phyloP scores from a whole-genome alignment of 2,888 invertebrate species.

The Standfussiana lucernea region DNA sequence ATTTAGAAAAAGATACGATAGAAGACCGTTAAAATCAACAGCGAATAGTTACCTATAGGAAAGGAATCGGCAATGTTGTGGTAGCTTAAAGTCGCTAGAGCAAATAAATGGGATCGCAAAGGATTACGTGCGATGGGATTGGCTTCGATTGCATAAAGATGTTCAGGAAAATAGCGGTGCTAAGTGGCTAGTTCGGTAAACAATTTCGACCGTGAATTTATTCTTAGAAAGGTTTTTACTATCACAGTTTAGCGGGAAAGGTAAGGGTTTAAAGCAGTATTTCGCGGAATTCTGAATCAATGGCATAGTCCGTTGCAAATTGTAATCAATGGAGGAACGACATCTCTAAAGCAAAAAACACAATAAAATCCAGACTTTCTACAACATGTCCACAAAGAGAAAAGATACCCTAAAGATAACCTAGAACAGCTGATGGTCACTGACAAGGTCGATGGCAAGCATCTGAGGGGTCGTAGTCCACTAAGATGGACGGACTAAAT shows the following conservation, averaged over 20 bases:
- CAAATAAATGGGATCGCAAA: constrained; percentile 54
- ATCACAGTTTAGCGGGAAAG: background rate
- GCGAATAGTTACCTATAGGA: background rate
- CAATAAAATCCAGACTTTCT: no score
- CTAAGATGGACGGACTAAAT: no score
- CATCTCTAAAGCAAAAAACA: no score
- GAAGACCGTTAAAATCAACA: background rate
- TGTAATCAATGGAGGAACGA: background rate
- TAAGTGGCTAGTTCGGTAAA: constrained; percentile 43
- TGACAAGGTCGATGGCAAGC: no score
- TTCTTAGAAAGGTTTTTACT: constrained; percentile 4
- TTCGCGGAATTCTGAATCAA: background rate
- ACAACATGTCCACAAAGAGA: no score
- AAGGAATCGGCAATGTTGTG: constrained; percentile 41
- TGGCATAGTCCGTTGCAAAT: background rate
- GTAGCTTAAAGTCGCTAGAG: constrained; percentile 53
- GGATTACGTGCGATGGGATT: constrained; percentile 58
- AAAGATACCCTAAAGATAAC: no score
- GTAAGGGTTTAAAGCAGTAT: constrained; percentile 15
- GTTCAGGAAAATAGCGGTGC: constrained; percentile 51
- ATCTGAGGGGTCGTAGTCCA: no score
- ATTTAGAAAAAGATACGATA: background rate
- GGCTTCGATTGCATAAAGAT: constrained; percentile 56
- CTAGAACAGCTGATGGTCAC: no score
- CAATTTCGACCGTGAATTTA: constrained; percentile 10